Percentiles rank a stretch among this genome's conserved stretches.
phyloP scores from a whole-genome alignment of 2,888 invertebrate genomes.

The Metellina segmentata region DNA sequence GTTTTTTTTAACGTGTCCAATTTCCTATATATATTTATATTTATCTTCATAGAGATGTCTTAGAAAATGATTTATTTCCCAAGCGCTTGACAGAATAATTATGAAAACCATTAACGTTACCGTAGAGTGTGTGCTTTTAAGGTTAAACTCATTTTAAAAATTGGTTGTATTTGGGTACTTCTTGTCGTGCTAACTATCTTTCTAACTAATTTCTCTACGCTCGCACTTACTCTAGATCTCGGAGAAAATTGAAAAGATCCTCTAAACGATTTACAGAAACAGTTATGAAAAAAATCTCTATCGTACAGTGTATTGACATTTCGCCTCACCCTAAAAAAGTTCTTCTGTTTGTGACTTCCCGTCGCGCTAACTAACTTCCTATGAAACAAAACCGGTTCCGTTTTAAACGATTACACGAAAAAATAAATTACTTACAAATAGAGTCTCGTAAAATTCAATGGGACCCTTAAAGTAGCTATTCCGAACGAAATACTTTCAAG shows the following conservation, averaged over 20 bases:
- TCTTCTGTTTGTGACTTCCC: constrained; percentile 4
- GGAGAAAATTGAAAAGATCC: not conserved
- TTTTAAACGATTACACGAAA: constrained; percentile 46
- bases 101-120: too few relatives aligned
- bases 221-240: too few relatives aligned
- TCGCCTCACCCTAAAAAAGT: constrained; percentile 16
- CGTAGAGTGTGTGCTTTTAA: too few relatives aligned
- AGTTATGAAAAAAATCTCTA: not conserved
- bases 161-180: too few relatives aligned
- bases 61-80: too few relatives aligned
- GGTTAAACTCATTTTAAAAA: too few relatives aligned
- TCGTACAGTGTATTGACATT: not conserved
- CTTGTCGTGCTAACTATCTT: too few relatives aligned
- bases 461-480: constrained; percentile 58
- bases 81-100: too few relatives aligned
- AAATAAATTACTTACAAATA: constrained; percentile 63
- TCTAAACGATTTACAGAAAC: not conserved
- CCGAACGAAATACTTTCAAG: constrained; percentile 25
- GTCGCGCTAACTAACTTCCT: constrained; percentile 32
- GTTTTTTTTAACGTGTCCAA: too few relatives aligned
- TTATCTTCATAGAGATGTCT: too few relatives aligned
- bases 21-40: too few relatives aligned
- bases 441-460: constrained; percentile 64
- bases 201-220: too few relatives aligned
- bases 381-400: constrained; percentile 54